A percentile compares a stretch with the other conserved stretches of the same genome.
phyloP scores from a whole-genome alignment of 2,888 invertebrate species.

The Phortica magna region DNA sequence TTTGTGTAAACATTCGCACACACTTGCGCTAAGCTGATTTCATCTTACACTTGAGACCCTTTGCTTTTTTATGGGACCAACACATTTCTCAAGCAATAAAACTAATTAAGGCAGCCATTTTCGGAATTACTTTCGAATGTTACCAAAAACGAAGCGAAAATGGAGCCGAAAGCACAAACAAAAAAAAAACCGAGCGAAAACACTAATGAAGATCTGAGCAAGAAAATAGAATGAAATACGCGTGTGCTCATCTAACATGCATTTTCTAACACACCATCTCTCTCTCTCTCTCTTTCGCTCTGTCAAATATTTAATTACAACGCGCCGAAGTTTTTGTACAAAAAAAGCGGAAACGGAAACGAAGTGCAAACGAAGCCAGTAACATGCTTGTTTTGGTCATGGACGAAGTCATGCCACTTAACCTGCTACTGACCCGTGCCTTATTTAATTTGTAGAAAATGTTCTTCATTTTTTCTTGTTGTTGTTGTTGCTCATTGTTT shows the following conservation, averaged over 20 bases:
- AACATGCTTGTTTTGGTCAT: not conserved
- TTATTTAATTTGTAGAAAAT: conserved; percentile 15
- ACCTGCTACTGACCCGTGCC: not conserved
- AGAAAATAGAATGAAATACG: not conserved
- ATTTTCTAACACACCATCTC: not conserved
- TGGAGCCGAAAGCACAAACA: not conserved
- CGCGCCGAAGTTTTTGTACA: not conserved
- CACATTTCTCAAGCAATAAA: conserved; percentile 6
- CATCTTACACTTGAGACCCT: not conserved
- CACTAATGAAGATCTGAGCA: not conserved
- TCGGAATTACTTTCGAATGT: conserved; percentile 15
- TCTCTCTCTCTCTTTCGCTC: not conserved
- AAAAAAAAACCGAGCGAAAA: not conserved
- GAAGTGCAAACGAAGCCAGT: not conserved
- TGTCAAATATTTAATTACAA: not conserved
- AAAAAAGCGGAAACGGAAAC: not conserved
- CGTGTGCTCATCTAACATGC: not conserved
- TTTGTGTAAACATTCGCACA: not conserved
- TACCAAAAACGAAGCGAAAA: not conserved
- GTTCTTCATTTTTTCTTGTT: not conserved
- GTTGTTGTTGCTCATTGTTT: conserved; percentile 15
- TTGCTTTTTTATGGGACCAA: not conserved
- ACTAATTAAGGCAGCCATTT: conserved; percentile 19
- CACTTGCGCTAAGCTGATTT: not conserved
- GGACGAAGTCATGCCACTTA: not conserved